Conservation (phyloP, 2,888 invertebrate species). For the Drosophila stalkeri region DNA sequence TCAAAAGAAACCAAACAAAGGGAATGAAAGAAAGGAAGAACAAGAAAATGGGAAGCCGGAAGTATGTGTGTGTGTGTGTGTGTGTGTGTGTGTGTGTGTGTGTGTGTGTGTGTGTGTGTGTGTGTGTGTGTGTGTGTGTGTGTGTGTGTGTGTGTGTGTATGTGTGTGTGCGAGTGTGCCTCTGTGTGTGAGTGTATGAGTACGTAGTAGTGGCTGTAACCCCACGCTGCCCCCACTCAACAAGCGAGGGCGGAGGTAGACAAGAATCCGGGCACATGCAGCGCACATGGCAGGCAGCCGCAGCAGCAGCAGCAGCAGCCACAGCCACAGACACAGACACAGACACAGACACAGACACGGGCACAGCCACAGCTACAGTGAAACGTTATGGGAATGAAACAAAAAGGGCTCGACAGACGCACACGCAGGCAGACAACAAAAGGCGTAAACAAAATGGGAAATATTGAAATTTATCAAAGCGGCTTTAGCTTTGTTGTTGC, state of each 20-base stretch:
- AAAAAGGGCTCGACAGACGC: constrained; percentile 58
- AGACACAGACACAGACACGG: too few relatives aligned
- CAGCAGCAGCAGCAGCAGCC: constrained; percentile 8
- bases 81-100: constrained; percentile 18
- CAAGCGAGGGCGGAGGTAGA: constrained; percentile 29
- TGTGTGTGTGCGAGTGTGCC: constrained; percentile 47
- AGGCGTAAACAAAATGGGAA: constrained; percentile 61
- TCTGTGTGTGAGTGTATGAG: background rate
- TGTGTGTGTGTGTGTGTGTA: constrained; percentile 39
- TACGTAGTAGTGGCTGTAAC: constrained; percentile 37
- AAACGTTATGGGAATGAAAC: constrained; percentile 53
- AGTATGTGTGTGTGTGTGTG: constrained; percentile 53
- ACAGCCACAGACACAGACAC: too few relatives aligned
- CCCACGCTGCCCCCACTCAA: background rate
- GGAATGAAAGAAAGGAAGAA: constrained; percentile 22
- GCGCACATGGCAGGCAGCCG: constrained; percentile 51
- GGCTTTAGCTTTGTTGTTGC: constrained; percentile 6
- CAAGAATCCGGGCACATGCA: constrained; percentile 61
- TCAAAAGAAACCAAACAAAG: constrained; percentile 52
- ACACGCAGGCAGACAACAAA: constrained; percentile 51
- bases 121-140: constrained; percentile 28
- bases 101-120: background rate
- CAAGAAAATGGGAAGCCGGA: constrained; percentile 21
- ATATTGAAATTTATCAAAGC: constrained; percentile 56
- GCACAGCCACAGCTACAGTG: constrained; percentile 2